Percentiles rank a stretch among this genome's conserved stretches.
These are phyloP conservation scores for Prosopocoilus inquinatus DNA, from an alignment of 2,888 invertebrate species.

Conservation along the genomic window DNA sequence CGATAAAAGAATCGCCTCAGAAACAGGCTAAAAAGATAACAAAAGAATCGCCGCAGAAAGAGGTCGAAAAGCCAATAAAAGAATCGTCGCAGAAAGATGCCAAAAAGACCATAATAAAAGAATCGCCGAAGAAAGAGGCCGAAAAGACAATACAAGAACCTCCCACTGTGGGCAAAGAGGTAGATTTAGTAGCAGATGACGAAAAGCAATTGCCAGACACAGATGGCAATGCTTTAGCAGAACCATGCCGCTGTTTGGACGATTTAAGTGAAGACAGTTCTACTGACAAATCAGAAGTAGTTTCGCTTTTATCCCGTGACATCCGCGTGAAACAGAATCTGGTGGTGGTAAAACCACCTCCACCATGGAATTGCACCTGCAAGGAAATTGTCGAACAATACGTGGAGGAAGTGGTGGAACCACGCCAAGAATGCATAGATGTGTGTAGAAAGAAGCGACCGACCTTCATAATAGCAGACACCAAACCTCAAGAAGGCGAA, in stretches of 20 bases:
- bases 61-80: no score
- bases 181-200: not conserved
- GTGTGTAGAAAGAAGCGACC: conserved; percentile 8
- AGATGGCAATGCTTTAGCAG: no score
- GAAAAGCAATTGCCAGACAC: not conserved
- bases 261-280: no score
- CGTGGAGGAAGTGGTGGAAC: conserved; percentile 4
- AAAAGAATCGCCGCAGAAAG: no score
- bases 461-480: conserved; percentile 29
- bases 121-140: not conserved
- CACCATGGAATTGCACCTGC: conserved; percentile 11
- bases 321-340: not conserved
- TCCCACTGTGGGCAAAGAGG: not conserved
- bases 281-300: no score
- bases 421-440: not conserved
- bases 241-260: no score
- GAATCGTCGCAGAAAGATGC: no score
- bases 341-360: conserved; percentile 11
- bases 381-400: conserved; percentile 13
- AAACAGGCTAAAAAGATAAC: no score
- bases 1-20: no score
- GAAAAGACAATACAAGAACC: not conserved
- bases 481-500: conserved; percentile 19
- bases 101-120: not conserved
- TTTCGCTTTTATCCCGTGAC: no score